Conservation (phyloP, 2,113 vertebrate species). For the Triplophysa dalaica region DNA sequence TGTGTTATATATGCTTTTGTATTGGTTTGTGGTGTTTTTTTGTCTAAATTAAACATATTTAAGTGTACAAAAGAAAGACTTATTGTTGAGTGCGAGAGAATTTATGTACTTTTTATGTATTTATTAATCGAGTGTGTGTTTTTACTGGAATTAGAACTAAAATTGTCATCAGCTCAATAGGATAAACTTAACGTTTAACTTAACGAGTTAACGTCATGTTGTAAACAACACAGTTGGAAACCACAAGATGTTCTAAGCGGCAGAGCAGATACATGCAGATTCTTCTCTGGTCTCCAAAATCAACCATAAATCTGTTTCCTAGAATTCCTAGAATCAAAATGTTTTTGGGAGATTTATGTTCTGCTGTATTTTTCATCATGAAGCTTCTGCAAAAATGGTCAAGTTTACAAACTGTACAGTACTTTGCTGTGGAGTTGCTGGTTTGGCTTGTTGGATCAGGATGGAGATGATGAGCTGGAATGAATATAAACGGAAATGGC, state of each 20-base stretch:
- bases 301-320: conserved; percentile 29
- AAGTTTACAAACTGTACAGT: conserved; percentile 49
- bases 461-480: not conserved
- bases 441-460: not conserved
- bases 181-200: too few species aligned
- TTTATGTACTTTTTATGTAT: too few species aligned
- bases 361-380: conserved; percentile 36
- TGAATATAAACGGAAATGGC: not conserved
- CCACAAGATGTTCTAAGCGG: conserved; percentile 20
- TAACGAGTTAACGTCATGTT: not conserved
- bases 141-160: too few species aligned
- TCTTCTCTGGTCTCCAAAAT: conserved; percentile 39
- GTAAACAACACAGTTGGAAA: conserved; percentile 9
- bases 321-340: conserved; percentile 36
- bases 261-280: conserved; percentile 28
- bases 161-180: not conserved
- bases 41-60: too few species aligned
- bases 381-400: conserved; percentile 36
- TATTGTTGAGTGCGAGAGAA: too few species aligned
- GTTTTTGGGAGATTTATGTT: conserved; percentile 45
- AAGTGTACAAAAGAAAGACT: too few species aligned
- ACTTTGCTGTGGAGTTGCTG: conserved; percentile 48
- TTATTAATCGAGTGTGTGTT: too few species aligned
- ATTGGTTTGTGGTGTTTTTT: not conserved
- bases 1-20: not conserved